Percentiles rank a stretch among this genome's conserved stretches.
phyloP scores from a whole-genome alignment of 2,888 invertebrate species.

The Sympetrum striolatum region DNA sequence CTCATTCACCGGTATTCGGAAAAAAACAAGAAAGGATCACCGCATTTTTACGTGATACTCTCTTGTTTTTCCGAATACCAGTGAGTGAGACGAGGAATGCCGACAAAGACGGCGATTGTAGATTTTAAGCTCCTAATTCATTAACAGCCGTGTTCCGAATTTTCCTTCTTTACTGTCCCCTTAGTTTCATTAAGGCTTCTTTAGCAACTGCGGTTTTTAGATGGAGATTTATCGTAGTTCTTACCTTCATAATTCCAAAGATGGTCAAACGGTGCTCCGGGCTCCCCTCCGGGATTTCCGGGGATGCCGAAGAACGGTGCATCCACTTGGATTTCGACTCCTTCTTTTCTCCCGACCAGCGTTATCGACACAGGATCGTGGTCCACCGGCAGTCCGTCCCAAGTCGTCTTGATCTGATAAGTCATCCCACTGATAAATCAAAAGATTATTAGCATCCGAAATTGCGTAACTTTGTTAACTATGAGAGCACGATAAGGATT shows the following conservation, averaged over 20 bases:
- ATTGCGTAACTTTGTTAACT: not conserved
- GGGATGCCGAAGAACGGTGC: slow-evolving; percentile 59
- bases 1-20: no score
- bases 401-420: slow-evolving; percentile 45
- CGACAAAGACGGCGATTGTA: no score
- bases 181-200: no score
- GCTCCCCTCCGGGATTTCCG: slow-evolving; percentile 53
- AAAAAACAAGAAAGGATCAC: no score
- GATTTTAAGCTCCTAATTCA: no score
- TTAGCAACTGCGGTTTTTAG: not conserved
- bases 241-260: slow-evolving; percentile 59
- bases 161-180: no score
- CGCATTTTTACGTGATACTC: no score
- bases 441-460: not conserved
- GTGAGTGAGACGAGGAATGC: no score
- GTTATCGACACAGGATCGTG: slow-evolving; percentile 32
- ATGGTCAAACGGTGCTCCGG: slow-evolving; percentile 55
- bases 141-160: no score
- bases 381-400: slow-evolving; percentile 38
- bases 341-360: slow-evolving; percentile 44
- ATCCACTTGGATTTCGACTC: slow-evolving; percentile 49
- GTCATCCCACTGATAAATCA: not conserved
- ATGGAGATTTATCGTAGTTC: not conserved
- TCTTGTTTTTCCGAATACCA: no score
- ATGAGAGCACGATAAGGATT: no score